phyloP scores from a whole-genome alignment of 2,113 vertebrate species.

The Leptodactylus fuscus region DNA sequence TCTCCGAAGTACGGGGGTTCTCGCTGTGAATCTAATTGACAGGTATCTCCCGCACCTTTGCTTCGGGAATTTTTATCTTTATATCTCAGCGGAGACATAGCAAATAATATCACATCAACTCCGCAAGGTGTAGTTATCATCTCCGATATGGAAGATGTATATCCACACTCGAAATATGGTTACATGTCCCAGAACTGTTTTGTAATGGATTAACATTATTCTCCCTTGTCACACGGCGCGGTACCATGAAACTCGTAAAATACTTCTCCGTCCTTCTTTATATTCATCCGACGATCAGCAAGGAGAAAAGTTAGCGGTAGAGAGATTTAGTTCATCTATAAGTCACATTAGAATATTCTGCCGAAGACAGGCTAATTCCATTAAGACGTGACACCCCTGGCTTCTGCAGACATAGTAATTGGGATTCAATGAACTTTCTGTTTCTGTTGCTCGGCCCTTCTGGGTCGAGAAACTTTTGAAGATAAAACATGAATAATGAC shows the following conservation, averaged over 20 bases:
- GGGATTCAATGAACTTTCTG: slow-evolving; percentile 32
- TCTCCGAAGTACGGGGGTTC: background rate
- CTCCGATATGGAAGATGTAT: slow-evolving; percentile 44
- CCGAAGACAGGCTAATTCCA: slow-evolving; percentile 35
- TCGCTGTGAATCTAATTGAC: slow-evolving; percentile 37
- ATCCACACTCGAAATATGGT: background rate
- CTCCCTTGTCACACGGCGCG: slow-evolving; percentile 28
- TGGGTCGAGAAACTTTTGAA: slow-evolving; percentile 12
- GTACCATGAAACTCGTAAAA: slow-evolving; percentile 44
- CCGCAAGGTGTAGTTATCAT: slow-evolving; percentile 45
- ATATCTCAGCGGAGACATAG: slow-evolving; percentile 36
- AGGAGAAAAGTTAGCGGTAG: slow-evolving; percentile 29
- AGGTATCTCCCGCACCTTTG: background rate
- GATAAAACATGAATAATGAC: background rate
- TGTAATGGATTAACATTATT: slow-evolving; percentile 57
- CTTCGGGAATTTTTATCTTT: slow-evolving; percentile 43
- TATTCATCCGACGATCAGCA: slow-evolving; percentile 23
- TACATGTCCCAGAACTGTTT: slow-evolving; percentile 56
- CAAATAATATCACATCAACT: slow-evolving; percentile 50
- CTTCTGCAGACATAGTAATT: slow-evolving; percentile 19
- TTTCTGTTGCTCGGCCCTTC: background rate
- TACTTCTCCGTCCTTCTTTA: slow-evolving; percentile 29
- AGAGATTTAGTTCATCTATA: slow-evolving; percentile 40
- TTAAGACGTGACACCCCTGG: slow-evolving; percentile 9
- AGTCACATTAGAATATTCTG: slow-evolving; percentile 32